These are phyloP conservation scores for Diplazon laetatorius DNA, from an alignment of 2,888 invertebrate species.

Conservation along the genomic window DNA sequence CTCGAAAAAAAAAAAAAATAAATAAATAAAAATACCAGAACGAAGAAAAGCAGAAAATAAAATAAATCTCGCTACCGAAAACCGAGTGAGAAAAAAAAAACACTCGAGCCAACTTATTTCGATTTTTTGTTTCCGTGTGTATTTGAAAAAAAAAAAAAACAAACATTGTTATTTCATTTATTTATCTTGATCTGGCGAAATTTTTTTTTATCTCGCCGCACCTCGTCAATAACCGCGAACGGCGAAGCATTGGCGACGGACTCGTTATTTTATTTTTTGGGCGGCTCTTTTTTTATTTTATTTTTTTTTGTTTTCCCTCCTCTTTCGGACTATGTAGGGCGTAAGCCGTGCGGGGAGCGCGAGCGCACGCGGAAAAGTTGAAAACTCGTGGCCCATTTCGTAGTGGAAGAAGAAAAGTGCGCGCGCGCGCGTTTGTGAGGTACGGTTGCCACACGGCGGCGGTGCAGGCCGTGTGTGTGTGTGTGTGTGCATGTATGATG, in stretches of 20 bases:
- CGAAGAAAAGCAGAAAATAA: no score
- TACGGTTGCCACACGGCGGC: no score
- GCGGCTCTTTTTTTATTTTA: no score
- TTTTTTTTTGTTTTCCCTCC: no score
- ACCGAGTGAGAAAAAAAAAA: background rate
- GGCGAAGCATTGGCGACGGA: constrained; percentile 4
- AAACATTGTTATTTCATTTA: no score
- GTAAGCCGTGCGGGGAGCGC: constrained; percentile 7
- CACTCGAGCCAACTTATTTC: constrained; percentile 3
- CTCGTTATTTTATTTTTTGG: no score
- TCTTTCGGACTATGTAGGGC: background rate
- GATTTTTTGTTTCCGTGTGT: no score
- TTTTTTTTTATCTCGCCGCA: constrained; percentile 13
- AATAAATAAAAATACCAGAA: no score
- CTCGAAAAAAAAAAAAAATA: background rate
- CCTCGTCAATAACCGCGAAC: constrained; percentile 15
- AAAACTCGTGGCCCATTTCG: constrained; percentile 42
- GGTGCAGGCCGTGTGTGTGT: no score
- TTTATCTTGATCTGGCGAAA: background rate
- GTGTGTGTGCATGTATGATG: no score
- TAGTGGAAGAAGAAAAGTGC: constrained; percentile 19
- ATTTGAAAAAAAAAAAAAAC: no score
- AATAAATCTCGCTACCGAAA: constrained; percentile 15
- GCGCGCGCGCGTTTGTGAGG: no score
- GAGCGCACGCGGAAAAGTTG: constrained; percentile 35